phyloP scores from a whole-genome alignment of 2,888 invertebrate genomes.

The Linyphia triangularis region DNA sequence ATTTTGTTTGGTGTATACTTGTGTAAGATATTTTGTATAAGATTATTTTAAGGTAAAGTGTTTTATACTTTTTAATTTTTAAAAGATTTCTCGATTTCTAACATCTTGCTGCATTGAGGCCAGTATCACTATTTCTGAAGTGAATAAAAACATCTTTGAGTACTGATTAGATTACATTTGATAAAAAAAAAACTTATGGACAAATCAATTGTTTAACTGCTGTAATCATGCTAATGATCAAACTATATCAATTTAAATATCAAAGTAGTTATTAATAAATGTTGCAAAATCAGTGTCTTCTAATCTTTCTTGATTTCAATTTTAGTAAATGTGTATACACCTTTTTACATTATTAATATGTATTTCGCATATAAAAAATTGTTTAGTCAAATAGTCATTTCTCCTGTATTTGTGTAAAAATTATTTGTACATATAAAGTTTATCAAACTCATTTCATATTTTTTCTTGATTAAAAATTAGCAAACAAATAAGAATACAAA shows the following conservation, averaged over 20 bases:
- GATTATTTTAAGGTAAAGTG: background rate
- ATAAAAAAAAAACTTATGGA: constrained; percentile 14
- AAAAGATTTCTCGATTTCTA: background rate
- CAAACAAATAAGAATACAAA: background rate
- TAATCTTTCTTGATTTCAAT: background rate
- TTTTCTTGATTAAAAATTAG: background rate
- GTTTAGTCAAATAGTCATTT: constrained; percentile 60
- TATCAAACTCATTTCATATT: constrained; percentile 60
- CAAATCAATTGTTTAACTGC: background rate
- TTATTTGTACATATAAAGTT: constrained; percentile 75
- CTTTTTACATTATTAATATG: constrained; percentile 11
- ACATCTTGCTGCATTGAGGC: constrained; percentile 48
- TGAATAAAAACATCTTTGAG: constrained; percentile 19
- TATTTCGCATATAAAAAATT: constrained; percentile 22
- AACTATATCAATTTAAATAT: background rate
- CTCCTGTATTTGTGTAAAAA: constrained; percentile 72
- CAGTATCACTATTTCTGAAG: constrained; percentile 43
- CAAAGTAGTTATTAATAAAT: background rate
- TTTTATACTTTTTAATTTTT: background rate
- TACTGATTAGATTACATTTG: constrained; percentile 1
- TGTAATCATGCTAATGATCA: background rate
- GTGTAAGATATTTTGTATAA: background rate
- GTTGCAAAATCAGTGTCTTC: background rate
- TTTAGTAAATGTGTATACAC: constrained; percentile 11
- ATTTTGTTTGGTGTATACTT: background rate